Base-by-base conservation (phyloP, 2,888 invertebrate genomes). In the Microctonus hyperodae region DNA sequence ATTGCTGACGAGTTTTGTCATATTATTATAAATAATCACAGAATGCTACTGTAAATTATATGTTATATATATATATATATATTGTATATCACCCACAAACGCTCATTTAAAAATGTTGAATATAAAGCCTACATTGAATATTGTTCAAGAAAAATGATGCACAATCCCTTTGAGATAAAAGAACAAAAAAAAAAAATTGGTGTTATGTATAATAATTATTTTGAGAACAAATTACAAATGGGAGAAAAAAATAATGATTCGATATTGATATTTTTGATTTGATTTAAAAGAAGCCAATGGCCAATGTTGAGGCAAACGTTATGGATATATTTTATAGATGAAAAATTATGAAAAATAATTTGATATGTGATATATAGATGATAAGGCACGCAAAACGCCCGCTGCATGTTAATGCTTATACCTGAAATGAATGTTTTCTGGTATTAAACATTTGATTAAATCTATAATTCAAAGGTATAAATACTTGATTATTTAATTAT, bases 301-400 rank as follows among this genome's bases (percentile, higher is more conserved):
- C 37, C 37, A 16, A 44, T 44, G 44, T 44, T 44, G 44, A 9
- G 44, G 70, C 68, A 67, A 70, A 64, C 53, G 64, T 64, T 64
- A 68, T 64, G 60, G 58, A 69, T 71, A 65, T 71, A 70, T 71
- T 70, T 71, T 72, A 70, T 71, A 71, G 69, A 64, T 50, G 37
- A 69, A 69, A 63, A 65, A 65, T 66, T 63, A 66, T 72, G 72
- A 73, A 72, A 75, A 74, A 74, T 64, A 61, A 65, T 67, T 75
- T 76, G 76, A 78, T 73, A 77, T 78, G 78, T 78, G 78, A 78
- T 78, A 78, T 67, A 67, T 78, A 78, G 78, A 74, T 74, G 75
- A 76, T 78, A 78, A 78, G 78, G 74, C 78, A 78, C 75, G 76
- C 71, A 60, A 72, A 73, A 72, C 75, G 75, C 68, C 69, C 64